Evolutionary conservation across 2,888 invertebrate genomes (phyloP), one percentile per base, ranked within the genome.

Genomic region (Leptinotarsa haldemani): DNA sequence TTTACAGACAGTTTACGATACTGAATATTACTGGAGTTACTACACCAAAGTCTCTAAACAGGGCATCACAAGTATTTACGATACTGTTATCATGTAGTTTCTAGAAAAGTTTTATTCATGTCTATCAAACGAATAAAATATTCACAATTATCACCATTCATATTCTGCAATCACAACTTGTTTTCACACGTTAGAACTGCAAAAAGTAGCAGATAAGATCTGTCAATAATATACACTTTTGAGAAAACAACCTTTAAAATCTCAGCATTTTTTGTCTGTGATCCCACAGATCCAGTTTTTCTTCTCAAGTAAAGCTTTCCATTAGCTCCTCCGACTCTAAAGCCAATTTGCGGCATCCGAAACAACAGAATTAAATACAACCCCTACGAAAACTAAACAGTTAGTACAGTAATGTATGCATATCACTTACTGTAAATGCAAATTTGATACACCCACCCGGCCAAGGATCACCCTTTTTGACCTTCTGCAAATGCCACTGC

Each of bases 341-440:
- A 72, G 65, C 71, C 73, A 73, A 77, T 74, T 73, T 71, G 53
- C 47, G 58, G 30, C 64, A 66, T 56, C 46, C 48, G 58, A 72
- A 69, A 70, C 65, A 68, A 74, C 71, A 69, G 61, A 71, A 66
- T 71, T 71, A 72, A 70, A 67, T 48, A 52, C 30, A 64, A 69
- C 71, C 70, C 56, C 69, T 69, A 52, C 52, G 71, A 73, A 75
- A 40, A 40, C 71, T 52, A 74, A 71, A 76, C 76, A 74, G 75
- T 73, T 70, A 72, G 75, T 70, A 69, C 67, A 67, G 65, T 82
- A 84, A 84, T 84, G 73, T 85, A 85, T 85, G 85, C 83, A 85
- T 85, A 85, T 85, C 85, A 83, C 83, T 85, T 85, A 86, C 85
- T 85, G 84, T 85, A 85, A 85, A 85, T 85, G 85, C 84, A 85